These are phyloP conservation scores for Globicephala melas DNA, from an alignment of 2,113 vertebrate genomes.

Conservation along the genomic window DNA sequence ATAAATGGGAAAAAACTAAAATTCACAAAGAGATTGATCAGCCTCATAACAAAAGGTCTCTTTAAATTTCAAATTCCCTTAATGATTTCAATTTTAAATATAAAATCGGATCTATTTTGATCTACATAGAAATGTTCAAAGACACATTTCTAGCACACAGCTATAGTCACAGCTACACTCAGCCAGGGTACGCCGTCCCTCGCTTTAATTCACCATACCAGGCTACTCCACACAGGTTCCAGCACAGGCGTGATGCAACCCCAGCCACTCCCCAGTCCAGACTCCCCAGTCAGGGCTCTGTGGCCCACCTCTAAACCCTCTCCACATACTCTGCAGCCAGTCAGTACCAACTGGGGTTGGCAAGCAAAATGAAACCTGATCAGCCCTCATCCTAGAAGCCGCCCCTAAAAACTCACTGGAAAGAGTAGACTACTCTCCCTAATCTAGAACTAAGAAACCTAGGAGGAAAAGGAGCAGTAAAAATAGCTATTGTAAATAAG, in stretches of 20 bases:
- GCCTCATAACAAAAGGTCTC: background rate
- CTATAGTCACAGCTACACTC: rapidly evolving
- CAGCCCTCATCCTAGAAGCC: too few species aligned
- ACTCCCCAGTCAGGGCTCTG: rapidly evolving
- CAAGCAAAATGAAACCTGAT: background rate
- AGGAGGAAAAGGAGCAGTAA: background rate
- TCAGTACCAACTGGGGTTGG: rapidly evolving
- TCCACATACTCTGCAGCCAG: background rate
- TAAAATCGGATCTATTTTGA: background rate
- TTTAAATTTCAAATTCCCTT: background rate
- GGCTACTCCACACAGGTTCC: background rate
- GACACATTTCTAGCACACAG: background rate
- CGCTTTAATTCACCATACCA: rapidly evolving
- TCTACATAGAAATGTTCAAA: background rate
- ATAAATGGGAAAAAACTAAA: background rate
- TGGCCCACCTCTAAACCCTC: too few species aligned
- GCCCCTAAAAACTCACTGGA: too few species aligned
- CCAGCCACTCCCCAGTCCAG: background rate
- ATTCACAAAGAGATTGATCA: background rate
- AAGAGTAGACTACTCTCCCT: background rate
- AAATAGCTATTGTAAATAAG: rapidly evolving
- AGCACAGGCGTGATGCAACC: background rate
- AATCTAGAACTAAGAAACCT: background rate
- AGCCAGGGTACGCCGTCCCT: rapidly evolving
- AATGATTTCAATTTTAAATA: background rate